Evolutionary conservation across 1,140 invertebrate genomes (phyloP).

Genomic region (Bombus pascuorum): DNA sequence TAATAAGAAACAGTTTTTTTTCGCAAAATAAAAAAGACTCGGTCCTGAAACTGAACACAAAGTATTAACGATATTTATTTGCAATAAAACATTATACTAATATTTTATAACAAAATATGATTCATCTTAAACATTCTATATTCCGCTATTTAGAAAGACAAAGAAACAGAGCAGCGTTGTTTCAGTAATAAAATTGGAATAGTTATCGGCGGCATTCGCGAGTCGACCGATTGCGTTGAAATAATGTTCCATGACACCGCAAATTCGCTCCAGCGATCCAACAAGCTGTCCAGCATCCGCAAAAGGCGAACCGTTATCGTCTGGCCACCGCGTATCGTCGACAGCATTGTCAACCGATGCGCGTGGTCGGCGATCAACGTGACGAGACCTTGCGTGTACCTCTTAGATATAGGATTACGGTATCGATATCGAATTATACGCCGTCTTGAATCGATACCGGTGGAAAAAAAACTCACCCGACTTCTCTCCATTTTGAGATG

Average conservation of each 20-base stretch:
- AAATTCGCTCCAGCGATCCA: slow-evolving; percentile 39
- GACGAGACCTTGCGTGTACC: slow-evolving; percentile 76
- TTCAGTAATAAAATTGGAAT: not conserved
- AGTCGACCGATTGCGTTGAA: slow-evolving; percentile 20
- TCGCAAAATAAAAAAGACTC: no score
- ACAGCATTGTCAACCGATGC: slow-evolving; percentile 51
- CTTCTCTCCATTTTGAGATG: slow-evolving; percentile 27
- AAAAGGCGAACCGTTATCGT: slow-evolving; percentile 40
- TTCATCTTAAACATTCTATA: not conserved
- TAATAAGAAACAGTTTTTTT: no score
- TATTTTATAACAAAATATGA: not conserved
- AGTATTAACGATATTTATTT: no score
- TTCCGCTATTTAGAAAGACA: not conserved
- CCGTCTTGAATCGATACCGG: slow-evolving; percentile 80
- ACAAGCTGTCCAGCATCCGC: slow-evolving; percentile 23
- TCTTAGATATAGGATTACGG: slow-evolving; percentile 75
- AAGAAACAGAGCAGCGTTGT: not conserved
- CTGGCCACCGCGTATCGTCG: slow-evolving; percentile 15
- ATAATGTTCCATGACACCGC: slow-evolving; percentile 54
- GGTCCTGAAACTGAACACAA: no score
- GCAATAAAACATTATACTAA: no score
- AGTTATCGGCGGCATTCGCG: not conserved
- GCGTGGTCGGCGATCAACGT: slow-evolving; percentile 57
- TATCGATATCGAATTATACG: slow-evolving; percentile 83
- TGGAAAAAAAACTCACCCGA: slow-evolving; percentile 60